Base-by-base conservation (phyloP, 2,888 invertebrate genomes). In the Nemapogon koenigi region DNA sequence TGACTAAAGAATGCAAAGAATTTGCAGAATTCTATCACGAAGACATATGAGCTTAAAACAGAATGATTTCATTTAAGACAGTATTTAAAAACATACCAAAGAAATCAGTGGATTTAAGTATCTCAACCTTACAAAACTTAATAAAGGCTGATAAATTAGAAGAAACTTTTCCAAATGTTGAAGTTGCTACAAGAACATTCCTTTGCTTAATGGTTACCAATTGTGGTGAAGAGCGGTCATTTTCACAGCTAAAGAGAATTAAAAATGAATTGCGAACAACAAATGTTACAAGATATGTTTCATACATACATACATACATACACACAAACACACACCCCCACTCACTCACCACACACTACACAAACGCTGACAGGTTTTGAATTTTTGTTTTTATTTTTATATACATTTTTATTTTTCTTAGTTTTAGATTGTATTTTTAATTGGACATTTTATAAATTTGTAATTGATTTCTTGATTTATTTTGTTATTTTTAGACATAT, bases 251-350 rank as follows among this genome's bases (percentile, higher is more conserved):
- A 16, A 43, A 43, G 37, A 41, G 40, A 38, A 28, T 41, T 41
- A 41, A 43, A 43, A 43, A 38, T 40, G 39, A 41, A n/a, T n/a
- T n/a, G n/a, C n/a, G n/a, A 36, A 38, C 38, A 27, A 39, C 17
- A 29, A 35, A 35, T 41, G 42, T 26, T 37, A 39, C 42, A 42
- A 37, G 22, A 22, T n/a, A n/a, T n/a, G n/a, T n/a, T n/a, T n/a
- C n/a, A n/a, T n/a, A n/a, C n/a, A n/a, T n/a, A n/a, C n/a, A n/a
- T n/a, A n/a, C n/a, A n/a, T n/a, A n/a, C n/a, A n/a, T n/a, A n/a
- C n/a, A n/a, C n/a, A n/a, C n/a, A n/a, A n/a, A n/a, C n/a, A n/a
- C n/a, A n/a, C n/a, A n/a, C n/a, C n/a, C n/a, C n/a, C n/a, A n/a
- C n/a, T n/a, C n/a, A n/a, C n/a, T n/a, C n/a, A n/a, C n/a, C n/a